Percentiles rank a stretch among this genome's conserved stretches.
phyloP scores from a whole-genome alignment of 2,113 vertebrate species.

The Ptilonorhynchus violaceus region DNA sequence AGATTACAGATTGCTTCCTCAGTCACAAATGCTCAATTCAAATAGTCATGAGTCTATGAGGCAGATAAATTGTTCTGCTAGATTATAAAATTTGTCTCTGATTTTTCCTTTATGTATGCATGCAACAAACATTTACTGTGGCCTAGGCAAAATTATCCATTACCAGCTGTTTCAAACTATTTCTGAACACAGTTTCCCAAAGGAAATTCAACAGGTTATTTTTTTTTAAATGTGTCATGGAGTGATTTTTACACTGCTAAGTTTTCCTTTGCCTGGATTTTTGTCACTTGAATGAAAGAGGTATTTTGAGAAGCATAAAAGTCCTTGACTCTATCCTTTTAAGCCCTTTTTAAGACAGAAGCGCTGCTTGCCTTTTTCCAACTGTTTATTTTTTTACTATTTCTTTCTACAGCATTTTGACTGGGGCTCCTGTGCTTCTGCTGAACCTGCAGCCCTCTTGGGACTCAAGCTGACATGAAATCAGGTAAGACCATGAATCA shows the following conservation, averaged over 20 bases:
- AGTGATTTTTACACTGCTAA: constrained; percentile 37
- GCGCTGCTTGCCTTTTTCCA: neutral
- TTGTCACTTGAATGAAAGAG: neutral
- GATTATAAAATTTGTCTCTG: neutral
- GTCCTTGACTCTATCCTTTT: neutral
- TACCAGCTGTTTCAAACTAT: constrained; percentile 52
- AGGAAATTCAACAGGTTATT: constrained; percentile 13
- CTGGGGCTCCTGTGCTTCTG: neutral
- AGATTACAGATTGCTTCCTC: neutral
- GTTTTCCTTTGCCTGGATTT: constrained; percentile 14
- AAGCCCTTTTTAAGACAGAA: neutral
- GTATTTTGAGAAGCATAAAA: neutral
- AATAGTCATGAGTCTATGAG: constrained; percentile 54
- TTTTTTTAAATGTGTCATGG: neutral
- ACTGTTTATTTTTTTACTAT: neutral
- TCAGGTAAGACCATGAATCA: neutral
- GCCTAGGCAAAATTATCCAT: constrained; percentile 51
- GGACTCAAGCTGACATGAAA: neutral
- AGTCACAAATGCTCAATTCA: constrained; percentile 24
- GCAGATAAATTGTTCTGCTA: constrained; percentile 44
- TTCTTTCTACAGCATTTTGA: neutral
- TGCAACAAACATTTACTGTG: constrained; percentile 36
- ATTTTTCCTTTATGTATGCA: constrained; percentile 20
- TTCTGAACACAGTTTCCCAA: constrained; percentile 36
- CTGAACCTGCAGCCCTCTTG: neutral